These are phyloP conservation scores for Dolichoris vasculosae DNA, from an alignment of 1,140 invertebrate genomes.

Conservation along the genomic window DNA sequence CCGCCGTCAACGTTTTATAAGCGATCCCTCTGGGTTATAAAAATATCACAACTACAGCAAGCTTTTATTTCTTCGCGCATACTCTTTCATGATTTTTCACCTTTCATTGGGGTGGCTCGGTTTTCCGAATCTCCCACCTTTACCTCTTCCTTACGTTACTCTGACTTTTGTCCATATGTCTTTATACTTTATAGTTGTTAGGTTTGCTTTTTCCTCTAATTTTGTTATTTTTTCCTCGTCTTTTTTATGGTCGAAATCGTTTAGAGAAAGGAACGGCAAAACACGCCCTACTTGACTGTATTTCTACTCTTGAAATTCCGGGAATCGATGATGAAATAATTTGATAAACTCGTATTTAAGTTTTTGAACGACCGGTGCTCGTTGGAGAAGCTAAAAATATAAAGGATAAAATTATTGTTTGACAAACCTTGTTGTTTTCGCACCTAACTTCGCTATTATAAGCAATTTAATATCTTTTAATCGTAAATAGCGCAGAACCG, in stretches of 20 bases:
- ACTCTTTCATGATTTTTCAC: neutral
- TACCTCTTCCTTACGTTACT: neutral
- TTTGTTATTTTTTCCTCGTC: no score
- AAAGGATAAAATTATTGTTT: neutral
- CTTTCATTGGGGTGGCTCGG: neutral
- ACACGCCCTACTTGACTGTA: no score
- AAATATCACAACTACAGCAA: conserved; percentile 63
- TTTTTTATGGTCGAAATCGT: no score
- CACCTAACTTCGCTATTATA: neutral
- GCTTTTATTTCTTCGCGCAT: conserved; percentile 62
- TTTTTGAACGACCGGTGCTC: neutral
- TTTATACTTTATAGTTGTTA: no score
- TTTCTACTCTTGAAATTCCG: neutral
- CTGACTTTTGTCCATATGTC: no score
- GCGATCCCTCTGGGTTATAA: conserved; percentile 64
- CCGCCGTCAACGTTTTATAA: conserved; percentile 64
- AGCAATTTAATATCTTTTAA: neutral
- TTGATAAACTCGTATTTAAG: neutral
- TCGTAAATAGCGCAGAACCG: neutral
- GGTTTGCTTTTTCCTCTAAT: no score
- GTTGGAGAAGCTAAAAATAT: neutral
- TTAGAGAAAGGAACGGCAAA: no score
- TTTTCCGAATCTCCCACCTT: neutral
- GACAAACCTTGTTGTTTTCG: neutral
- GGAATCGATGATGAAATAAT: neutral